Conservation (phyloP, 2,888 invertebrate species). For the Suillia variegata region DNA sequence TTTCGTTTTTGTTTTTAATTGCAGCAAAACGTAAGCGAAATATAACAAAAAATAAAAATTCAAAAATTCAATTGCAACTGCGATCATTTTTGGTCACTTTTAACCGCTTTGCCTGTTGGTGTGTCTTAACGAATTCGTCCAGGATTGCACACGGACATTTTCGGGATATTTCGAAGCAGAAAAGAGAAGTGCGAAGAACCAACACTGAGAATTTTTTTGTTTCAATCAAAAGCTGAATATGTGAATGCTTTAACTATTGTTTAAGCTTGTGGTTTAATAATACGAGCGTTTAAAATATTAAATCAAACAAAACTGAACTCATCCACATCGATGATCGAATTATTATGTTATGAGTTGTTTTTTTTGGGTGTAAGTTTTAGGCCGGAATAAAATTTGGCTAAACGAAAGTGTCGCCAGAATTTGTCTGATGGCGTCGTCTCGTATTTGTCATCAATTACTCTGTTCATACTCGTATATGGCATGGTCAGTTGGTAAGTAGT, state of each 20-base stretch:
- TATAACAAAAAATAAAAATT: too few relatives aligned
- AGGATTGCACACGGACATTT: too few relatives aligned
- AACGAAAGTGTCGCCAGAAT: not conserved
- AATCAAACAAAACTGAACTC: too few relatives aligned
- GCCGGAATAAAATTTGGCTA: constrained; percentile 18
- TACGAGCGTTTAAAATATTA: too few relatives aligned
- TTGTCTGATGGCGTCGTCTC: not conserved
- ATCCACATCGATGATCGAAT: too few relatives aligned
- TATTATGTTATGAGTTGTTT: too few relatives aligned
- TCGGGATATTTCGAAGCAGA: constrained; percentile 11
- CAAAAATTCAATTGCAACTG: constrained; percentile 47
- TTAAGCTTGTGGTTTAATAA: too few relatives aligned
- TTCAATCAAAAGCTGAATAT: too few relatives aligned
- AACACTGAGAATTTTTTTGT: too few relatives aligned
- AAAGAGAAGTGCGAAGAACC: not conserved
- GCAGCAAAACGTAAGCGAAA: constrained; percentile 49
- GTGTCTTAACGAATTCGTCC: constrained; percentile 28
- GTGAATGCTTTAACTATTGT: too few relatives aligned
- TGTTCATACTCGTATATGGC: not conserved
- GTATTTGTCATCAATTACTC: constrained; percentile 40
- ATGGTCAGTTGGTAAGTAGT: too few relatives aligned
- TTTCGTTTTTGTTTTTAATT: constrained; percentile 45
- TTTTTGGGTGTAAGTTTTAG: constrained; percentile 30
- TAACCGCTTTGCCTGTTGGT: constrained; percentile 26
- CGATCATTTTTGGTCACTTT: constrained; percentile 17